Evolutionary conservation across 2,888 invertebrate genomes (phyloP), one percentile per base, ranked within the genome.

Genomic region (Globia sparganii): DNA sequence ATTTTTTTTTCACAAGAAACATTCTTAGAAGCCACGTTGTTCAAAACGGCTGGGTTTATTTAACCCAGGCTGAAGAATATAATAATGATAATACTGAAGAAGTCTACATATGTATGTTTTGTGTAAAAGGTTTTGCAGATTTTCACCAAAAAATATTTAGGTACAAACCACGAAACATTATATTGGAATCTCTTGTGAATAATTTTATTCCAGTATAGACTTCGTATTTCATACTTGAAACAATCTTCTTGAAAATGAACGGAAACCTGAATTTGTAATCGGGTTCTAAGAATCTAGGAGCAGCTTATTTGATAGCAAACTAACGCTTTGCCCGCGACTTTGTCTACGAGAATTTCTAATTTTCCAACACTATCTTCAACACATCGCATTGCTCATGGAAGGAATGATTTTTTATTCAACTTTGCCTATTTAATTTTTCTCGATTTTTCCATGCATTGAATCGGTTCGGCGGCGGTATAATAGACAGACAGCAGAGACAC

Each of bases 121-220:
- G 11, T 37, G 15, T 37, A 9, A 64, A n/a, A 53, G 64, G 21
- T 56, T 65, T 75, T 72, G 2, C 9, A 66, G 49, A 78, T 59
- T 34, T 43, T 65, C 21, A 5, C 11, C 8, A 15, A 76, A 53
- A 59, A 61, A 43, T 34, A n/a, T 68, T 53, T 68, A 11, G n/a
- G 18, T 18, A 53, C 15, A 34, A 34, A n/a, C n/a, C n/a, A n/a
- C n/a, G n/a, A n/a, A n/a, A 67, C 8, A n/a, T 34, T 53, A 43
- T 43, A 56, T 43, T 43, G 15, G 28, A 43, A 76, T 68, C 3
- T 61, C n/a, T n/a, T n/a, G 4, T 11, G 18, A 21, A 67, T 43
- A 53, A 28, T 6, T 43, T 18, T 56, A 8, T 25, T 2, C 53
- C 21, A 21, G 18, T 73, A 34, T 43, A 40, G 11, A 66, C 31